Evolutionary conservation across 2,888 invertebrate species (phyloP), one percentile per base, ranked within the genome.

Genomic region (Chamaedrilus cognettii): DNA sequence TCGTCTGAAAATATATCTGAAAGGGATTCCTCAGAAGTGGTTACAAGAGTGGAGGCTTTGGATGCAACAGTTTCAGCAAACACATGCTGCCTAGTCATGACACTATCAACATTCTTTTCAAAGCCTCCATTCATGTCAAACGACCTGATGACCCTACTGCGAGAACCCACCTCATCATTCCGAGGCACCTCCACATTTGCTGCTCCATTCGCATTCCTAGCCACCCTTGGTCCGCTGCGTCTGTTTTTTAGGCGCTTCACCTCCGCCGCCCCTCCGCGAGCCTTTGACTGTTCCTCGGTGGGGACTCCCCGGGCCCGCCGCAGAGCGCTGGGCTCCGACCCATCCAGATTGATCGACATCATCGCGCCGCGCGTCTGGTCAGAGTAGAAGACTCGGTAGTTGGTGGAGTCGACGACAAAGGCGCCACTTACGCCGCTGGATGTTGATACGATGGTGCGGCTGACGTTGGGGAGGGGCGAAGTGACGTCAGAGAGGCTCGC

Each of bases 321-420:
- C 62, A 93, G 88, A 79, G 93, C 88, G 84, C 2, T 92, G 90
- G 4, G 93, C 89, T 0, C 92, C 89, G 72, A 49, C n/a, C 70
- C 70, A 80, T 94, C 93, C 15, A 94, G 84, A 1, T 92, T 91
- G 3, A 93, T 89, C 0, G 92, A 89, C 72, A 91, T 86, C 2
- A 94, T 90, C 0, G 92, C 92, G 76, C 93, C 93, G 64, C 88
- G 86, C 35, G 86, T 86, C 67, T 90, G 88, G 80, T 90, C 89
- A 0, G 93, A 89, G 1, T 92, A 89, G 15, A 93, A 87, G 3
- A 95, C 85, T 68, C 91, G 87, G 78, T 93, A 92, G 79, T 92
- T 91, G 0, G 89, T 88, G 75, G 91, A 90, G 79, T 94, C 94
- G 0, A 94, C 89, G 0, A 91, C 89, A 78, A 94, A 93, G 0